phyloP scores from a whole-genome alignment of 2,113 vertebrate genomes.

The Numenius arquata region DNA sequence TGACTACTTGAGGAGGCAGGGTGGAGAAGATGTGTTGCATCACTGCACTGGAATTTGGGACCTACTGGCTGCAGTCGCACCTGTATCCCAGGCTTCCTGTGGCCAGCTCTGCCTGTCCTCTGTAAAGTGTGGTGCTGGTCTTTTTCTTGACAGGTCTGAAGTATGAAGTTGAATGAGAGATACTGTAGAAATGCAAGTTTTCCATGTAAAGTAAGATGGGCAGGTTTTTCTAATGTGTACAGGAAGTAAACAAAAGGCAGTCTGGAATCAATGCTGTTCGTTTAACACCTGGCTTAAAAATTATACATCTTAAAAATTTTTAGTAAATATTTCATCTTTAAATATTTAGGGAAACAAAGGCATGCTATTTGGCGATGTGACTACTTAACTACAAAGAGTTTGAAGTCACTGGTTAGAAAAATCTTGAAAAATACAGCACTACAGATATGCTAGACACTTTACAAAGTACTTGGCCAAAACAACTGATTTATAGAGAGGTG shows the following conservation, averaged over 20 bases:
- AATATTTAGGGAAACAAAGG: background rate
- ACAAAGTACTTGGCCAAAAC: background rate
- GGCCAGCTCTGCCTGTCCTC: background rate
- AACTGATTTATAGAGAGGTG: background rate
- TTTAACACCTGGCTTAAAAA: background rate
- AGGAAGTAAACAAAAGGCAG: background rate
- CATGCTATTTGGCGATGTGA: background rate
- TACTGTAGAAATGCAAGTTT: background rate
- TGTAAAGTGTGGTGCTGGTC: background rate
- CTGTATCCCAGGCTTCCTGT: background rate
- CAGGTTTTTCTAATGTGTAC: background rate
- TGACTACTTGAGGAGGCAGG: background rate
- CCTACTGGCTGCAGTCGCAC: background rate
- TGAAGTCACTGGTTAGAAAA: background rate
- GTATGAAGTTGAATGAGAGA: background rate
- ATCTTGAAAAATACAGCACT: background rate
- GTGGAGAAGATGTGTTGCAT: background rate
- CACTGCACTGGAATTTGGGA: constrained; percentile 5
- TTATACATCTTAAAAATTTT: background rate
- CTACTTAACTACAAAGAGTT: background rate
- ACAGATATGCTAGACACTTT: background rate
- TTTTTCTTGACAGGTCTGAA: background rate
- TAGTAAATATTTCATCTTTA: background rate
- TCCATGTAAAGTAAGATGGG: background rate
- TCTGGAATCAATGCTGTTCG: background rate